phyloP scores from a whole-genome alignment of 1,140 invertebrate species.

The Solenopsis invicta region DNA sequence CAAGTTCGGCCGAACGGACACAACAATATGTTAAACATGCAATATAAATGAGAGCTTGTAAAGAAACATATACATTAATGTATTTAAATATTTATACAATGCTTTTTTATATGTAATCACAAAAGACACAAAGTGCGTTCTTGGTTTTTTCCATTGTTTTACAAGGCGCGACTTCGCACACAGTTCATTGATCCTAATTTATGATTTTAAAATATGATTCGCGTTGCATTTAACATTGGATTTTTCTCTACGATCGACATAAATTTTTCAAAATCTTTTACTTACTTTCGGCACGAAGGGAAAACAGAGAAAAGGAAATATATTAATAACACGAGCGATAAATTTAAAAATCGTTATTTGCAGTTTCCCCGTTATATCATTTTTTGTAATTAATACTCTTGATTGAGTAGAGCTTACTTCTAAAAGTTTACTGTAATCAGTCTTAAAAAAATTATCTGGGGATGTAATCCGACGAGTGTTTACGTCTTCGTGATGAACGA shows the following conservation, averaged over 20 bases:
- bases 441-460: conserved; percentile 35
- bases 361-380: not conserved
- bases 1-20: too few relatives aligned
- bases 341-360: conserved; percentile 16
- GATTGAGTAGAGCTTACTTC: conserved; percentile 3
- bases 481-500: conserved; percentile 42
- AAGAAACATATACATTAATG: too few relatives aligned
- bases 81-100: too few relatives aligned
- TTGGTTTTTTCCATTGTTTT: not conserved
- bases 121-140: not conserved
- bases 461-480: conserved; percentile 61
- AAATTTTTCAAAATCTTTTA: conserved; percentile 5
- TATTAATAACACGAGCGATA: conserved; percentile 16
- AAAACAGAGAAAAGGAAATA: not conserved
- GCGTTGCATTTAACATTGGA: too few relatives aligned
- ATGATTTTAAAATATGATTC: not conserved
- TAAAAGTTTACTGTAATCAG: conserved; percentile 30
- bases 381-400: not conserved
- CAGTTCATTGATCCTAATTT: not conserved
- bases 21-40: too few relatives aligned
- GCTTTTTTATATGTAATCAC: too few relatives aligned
- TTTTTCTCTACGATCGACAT: not conserved
- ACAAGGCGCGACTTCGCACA: not conserved
- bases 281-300: not conserved
- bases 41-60: too few relatives aligned